phyloP scores from a whole-genome alignment of 2,888 invertebrate species.

The Stenodema calcarata region DNA sequence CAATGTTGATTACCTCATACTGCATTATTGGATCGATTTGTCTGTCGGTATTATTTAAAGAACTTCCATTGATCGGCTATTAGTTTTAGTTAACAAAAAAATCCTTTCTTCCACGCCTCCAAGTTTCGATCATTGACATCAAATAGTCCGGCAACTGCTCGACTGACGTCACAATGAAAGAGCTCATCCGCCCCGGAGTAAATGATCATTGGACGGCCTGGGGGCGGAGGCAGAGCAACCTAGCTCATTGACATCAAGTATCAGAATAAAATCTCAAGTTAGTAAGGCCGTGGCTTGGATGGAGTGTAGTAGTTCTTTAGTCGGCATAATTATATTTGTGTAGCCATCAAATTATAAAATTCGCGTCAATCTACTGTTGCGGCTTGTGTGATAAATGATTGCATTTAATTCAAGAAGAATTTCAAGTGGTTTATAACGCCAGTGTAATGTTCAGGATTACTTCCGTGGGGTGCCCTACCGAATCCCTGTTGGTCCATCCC shows the following conservation, averaged over 20 bases:
- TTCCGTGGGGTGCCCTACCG: slow-evolving; percentile 24
- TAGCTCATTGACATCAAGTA: slow-evolving; percentile 1
- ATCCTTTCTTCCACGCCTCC: no score
- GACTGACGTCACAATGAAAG: not conserved
- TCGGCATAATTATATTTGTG: slow-evolving; percentile 26
- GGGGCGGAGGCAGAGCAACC: not conserved
- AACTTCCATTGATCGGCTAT: no score
- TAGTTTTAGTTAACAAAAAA: no score
- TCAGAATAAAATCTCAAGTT: slow-evolving; percentile 45
- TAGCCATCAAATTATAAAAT: not conserved
- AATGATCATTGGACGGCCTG: not conserved
- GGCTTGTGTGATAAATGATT: slow-evolving; percentile 1
- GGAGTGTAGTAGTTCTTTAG: slow-evolving; percentile 28
- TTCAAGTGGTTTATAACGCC: not conserved
- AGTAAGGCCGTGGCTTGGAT: slow-evolving; percentile 35
- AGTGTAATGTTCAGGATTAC: not conserved
- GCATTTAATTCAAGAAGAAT: not conserved
- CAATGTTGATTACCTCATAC: no score
- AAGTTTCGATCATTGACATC: no score
- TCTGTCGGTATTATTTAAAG: no score
- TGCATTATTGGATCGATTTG: no score
- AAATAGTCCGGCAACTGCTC: no score
- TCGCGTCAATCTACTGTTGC: not conserved
- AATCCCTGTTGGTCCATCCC: slow-evolving; percentile 27
- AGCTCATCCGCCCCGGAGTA: not conserved